Evolutionary conservation across 2,888 invertebrate species (phyloP).

Genomic region (Tenthredo livida): DNA sequence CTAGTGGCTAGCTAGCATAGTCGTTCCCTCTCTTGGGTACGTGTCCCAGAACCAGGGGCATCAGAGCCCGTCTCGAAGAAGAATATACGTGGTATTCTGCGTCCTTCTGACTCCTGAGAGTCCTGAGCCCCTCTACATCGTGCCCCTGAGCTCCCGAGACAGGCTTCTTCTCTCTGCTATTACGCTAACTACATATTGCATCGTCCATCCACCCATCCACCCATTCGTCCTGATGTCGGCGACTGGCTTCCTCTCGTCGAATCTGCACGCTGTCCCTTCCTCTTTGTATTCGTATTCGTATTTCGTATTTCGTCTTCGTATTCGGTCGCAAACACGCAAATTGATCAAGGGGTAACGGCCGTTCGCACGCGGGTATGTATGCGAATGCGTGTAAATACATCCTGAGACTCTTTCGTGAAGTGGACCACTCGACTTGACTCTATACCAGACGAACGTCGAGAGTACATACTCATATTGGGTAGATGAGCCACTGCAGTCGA

Average conservation of each 20-base stretch:
- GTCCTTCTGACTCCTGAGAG: not conserved
- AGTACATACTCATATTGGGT: not conserved
- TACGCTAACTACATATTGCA: conserved; percentile 53
- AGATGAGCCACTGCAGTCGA: not conserved
- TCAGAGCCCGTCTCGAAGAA: not conserved
- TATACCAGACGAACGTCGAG: not conserved
- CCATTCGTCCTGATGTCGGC: conserved; percentile 25
- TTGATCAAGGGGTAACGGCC: conserved; percentile 45
- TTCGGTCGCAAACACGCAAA: conserved; percentile 50
- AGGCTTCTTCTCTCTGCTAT: conserved; percentile 50
- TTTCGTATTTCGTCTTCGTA: conserved; percentile 31
- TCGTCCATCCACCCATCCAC: conserved; percentile 37
- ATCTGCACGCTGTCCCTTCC: not conserved
- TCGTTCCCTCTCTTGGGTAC: not conserved
- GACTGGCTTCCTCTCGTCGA: conserved; percentile 39
- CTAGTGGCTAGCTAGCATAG: conserved; percentile 38
- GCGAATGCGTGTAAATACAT: not conserved
- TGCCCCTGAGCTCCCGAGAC: conserved; percentile 23
- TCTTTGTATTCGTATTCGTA: conserved; percentile 21
- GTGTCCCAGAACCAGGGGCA: not conserved
- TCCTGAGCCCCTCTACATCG: conserved; percentile 2
- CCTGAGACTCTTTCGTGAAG: not conserved
- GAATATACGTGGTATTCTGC: not conserved
- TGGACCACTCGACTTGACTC: conserved; percentile 4
- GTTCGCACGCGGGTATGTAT: conserved; percentile 10